phyloP scores from a whole-genome alignment of 1,140 invertebrate genomes.

The Andrena cerasifolii region DNA sequence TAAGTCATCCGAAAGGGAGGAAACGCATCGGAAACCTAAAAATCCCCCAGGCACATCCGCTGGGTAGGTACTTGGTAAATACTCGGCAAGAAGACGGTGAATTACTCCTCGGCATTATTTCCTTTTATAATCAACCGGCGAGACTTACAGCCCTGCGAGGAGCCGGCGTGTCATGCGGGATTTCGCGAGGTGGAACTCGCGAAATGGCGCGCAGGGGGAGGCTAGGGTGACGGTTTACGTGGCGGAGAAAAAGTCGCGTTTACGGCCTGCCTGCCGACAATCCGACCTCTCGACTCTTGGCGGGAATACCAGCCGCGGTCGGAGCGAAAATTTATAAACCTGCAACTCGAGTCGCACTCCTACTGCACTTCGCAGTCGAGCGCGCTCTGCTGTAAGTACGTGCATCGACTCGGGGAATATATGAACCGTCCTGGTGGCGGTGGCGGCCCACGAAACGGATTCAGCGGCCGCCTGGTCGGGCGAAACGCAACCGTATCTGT shows the following conservation, averaged over 20 bases:
- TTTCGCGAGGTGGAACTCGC: background rate
- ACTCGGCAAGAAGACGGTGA: background rate
- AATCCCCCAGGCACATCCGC: background rate
- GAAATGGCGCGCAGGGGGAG: background rate
- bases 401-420: background rate
- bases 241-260: background rate
- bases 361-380: background rate
- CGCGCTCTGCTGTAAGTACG: too few relatives aligned
- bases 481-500: background rate
- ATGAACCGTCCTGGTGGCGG: background rate
- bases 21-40: background rate
- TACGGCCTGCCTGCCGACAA: background rate
- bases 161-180: background rate
- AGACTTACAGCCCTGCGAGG: background rate
- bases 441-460: background rate
- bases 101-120: background rate
- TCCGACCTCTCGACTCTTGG: background rate
- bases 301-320: background rate
- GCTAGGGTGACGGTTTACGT: background rate
- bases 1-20: background rate
- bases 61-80: background rate
- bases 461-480: background rate
- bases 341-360: slow-evolving; percentile 19
- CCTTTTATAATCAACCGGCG: background rate
- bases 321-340: slow-evolving; percentile 23